Conservation (phyloP, 1,140 invertebrate species). For the Matsumurasca onukii region DNA sequence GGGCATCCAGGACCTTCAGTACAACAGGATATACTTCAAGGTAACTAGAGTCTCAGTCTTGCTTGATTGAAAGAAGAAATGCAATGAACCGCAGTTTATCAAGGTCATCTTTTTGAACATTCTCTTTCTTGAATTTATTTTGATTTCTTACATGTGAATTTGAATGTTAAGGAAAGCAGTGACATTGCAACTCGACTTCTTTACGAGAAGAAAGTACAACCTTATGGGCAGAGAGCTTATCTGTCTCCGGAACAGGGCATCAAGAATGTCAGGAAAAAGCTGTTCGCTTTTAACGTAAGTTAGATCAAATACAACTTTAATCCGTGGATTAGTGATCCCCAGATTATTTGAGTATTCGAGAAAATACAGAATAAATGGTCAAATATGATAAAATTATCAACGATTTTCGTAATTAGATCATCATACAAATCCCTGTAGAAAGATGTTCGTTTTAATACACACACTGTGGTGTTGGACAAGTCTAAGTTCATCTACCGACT, state of each 20-base stretch:
- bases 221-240: conserved; percentile 54
- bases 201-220: conserved; percentile 59
- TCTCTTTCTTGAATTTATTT: neutral
- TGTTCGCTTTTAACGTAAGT: conserved; percentile 57
- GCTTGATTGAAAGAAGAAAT: neutral
- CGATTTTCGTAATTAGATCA: too few relatives aligned
- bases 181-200: conserved; percentile 60
- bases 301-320: too few relatives aligned
- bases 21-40: conserved; percentile 60
- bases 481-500: too few relatives aligned
- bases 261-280: conserved; percentile 51
- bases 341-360: too few relatives aligned
- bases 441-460: too few relatives aligned
- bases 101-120: too few relatives aligned
- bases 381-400: too few relatives aligned
- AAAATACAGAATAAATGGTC: too few relatives aligned
- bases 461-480: too few relatives aligned
- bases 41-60: conserved; percentile 44
- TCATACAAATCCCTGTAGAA: too few relatives aligned
- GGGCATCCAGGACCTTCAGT: conserved; percentile 61
- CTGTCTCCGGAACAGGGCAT: conserved; percentile 53
- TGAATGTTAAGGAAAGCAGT: conserved; percentile 54
- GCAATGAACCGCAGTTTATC: too few relatives aligned
- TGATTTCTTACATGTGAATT: neutral
- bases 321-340: too few relatives aligned